Evolutionary conservation across 92 coral and sea anemone species (phyloP).

Genomic region (Phenganax stokvisi): DNA sequence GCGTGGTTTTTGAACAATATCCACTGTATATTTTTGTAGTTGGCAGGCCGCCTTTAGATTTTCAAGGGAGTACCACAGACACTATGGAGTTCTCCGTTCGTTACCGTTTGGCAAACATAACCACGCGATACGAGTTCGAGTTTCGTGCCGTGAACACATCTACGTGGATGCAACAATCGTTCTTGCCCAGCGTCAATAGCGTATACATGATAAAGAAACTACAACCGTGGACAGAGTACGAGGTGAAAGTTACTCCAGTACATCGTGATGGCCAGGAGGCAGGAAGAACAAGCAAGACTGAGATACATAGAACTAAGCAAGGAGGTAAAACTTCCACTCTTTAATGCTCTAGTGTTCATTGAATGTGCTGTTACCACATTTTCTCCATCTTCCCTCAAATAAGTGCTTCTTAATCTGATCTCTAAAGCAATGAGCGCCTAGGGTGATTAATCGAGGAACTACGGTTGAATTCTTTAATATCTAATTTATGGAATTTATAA

Average conservation of each 20-base stretch:
- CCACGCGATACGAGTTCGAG: constrained; percentile 3
- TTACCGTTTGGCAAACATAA: constrained; percentile 21
- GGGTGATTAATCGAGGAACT: too few relatives aligned
- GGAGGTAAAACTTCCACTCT: constrained; percentile 52
- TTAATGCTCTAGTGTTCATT: not conserved
- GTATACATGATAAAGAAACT: constrained; percentile 39
- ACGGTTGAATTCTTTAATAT: too few relatives aligned
- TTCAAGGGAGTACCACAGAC: not conserved
- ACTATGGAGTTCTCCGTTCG: constrained; percentile 10
- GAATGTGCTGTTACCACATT: not conserved
- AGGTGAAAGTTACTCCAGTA: constrained; percentile 58
- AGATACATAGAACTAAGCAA: constrained; percentile 51
- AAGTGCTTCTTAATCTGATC: too few relatives aligned
- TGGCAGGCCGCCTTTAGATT: constrained; percentile 64
- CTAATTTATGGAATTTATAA: too few relatives aligned
- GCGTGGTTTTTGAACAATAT: constrained; percentile 3
- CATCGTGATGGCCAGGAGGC: constrained; percentile 50
- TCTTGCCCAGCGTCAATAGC: not conserved
- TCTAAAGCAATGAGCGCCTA: too few relatives aligned
- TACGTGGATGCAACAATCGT: not conserved
- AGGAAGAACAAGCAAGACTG: constrained; percentile 61
- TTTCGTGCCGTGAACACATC: not conserved
- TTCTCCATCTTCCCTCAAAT: not conserved
- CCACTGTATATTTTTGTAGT: constrained; percentile 58
- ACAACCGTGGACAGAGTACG: constrained; percentile 56